phyloP scores from a whole-genome alignment of 2,888 invertebrate species.

The Apodemia mormo region DNA sequence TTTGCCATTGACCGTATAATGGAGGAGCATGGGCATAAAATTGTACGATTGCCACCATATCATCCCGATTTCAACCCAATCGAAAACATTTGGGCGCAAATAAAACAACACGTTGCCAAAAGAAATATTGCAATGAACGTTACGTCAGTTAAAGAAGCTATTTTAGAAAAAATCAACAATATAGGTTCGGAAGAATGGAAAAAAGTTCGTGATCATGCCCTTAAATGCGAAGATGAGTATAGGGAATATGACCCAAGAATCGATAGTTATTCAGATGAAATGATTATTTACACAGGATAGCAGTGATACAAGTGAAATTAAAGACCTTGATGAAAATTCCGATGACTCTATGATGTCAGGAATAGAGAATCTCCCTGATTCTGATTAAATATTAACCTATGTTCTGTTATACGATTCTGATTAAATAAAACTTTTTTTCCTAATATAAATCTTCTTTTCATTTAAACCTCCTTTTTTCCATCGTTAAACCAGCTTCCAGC shows the following conservation, averaged over 20 bases:
- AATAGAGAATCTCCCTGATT: conserved; percentile 23
- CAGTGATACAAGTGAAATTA: too few species aligned
- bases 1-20: conserved; percentile 24
- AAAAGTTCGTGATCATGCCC: not conserved
- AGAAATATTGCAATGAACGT: not conserved
- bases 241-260: too few species aligned
- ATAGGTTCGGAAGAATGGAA: conserved; percentile 9
- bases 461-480: too few species aligned
- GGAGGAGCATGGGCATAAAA: conserved; percentile 24
- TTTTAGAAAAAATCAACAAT: not conserved
- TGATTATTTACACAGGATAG: too few species aligned
- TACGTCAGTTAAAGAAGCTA: not conserved
- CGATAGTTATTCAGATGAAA: too few species aligned
- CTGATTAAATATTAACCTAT: not conserved
- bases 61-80: conserved; percentile 16
- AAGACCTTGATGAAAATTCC: too few species aligned
- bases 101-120: conserved; percentile 9
- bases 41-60: not conserved
- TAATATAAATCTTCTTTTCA: too few species aligned
- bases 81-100: conserved; percentile 17
- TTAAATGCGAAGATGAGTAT: not conserved
- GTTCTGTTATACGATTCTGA: too few species aligned
- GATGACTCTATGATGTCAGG: not conserved
- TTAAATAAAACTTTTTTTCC: too few species aligned
- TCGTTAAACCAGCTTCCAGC: too few species aligned